Evolutionary conservation across 2,888 invertebrate genomes (phyloP).

Genomic region (Ormyrus nitidulus): DNA sequence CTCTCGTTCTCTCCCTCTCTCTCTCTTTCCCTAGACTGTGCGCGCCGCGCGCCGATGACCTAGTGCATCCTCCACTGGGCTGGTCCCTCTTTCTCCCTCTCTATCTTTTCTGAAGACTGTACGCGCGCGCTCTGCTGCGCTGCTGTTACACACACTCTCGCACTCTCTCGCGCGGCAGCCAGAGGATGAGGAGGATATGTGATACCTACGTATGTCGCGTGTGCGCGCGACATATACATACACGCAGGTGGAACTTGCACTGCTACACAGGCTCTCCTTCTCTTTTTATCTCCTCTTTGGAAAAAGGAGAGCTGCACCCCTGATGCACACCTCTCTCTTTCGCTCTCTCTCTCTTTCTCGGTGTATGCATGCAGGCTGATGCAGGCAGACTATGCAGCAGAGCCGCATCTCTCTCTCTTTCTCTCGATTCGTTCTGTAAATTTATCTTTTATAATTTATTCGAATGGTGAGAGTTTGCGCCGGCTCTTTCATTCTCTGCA

Average conservation of each 20-base stretch:
- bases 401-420: too few species aligned
- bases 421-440: too few species aligned
- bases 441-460: too few species aligned
- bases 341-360: not conserved
- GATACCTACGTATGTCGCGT: not conserved
- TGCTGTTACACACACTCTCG: too few species aligned
- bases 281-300: constrained; percentile 2
- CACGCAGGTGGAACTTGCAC: constrained; percentile 23
- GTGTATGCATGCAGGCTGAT: not conserved
- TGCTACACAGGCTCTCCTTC: not conserved
- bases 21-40: constrained; percentile 12
- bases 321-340: not conserved
- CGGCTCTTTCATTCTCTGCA: too few species aligned
- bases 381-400: too few species aligned
- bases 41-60: constrained; percentile 48
- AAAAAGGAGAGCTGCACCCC: constrained; percentile 20
- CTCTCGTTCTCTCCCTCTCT: constrained; percentile 21
- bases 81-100: constrained; percentile 19
- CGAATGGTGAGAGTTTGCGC: too few species aligned
- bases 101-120: not conserved
- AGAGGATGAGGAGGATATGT: not conserved
- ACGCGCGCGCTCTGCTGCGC: constrained; percentile 1
- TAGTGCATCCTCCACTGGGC: constrained; percentile 56
- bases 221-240: not conserved
- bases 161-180: not conserved